phyloP scores from a whole-genome alignment of 2,113 vertebrate species.

The Cepphus grylle region DNA sequence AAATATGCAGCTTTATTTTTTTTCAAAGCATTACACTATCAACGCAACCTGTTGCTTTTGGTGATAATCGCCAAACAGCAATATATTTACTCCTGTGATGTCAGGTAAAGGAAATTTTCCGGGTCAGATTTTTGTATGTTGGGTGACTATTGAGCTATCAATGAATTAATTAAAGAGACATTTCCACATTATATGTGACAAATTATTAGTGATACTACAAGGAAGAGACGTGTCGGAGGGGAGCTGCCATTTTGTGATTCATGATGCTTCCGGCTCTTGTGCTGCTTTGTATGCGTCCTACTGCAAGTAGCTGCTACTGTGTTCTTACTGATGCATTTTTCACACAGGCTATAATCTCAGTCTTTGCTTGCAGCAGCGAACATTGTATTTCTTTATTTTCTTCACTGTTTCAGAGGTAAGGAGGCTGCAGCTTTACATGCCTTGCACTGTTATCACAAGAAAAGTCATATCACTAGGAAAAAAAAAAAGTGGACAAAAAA shows the following conservation, averaged over 20 bases:
- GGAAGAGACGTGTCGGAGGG: not conserved
- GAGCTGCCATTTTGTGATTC: not conserved
- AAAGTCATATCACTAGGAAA: not conserved
- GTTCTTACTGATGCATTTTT: not conserved
- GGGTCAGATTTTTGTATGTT: not conserved
- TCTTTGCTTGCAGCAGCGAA: not conserved
- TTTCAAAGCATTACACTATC: not conserved
- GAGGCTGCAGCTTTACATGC: not conserved
- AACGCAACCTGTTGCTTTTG: not conserved
- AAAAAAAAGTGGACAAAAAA: not conserved
- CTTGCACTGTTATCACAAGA: not conserved
- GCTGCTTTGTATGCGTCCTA: not conserved
- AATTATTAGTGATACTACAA: not conserved
- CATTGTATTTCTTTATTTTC: not conserved
- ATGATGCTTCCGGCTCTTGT: not conserved
- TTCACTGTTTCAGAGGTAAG: not conserved
- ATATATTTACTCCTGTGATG: not conserved
- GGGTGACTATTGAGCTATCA: not conserved
- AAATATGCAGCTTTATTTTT: not conserved
- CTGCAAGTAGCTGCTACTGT: not conserved
- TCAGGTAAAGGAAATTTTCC: not conserved
- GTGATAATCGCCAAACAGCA: not conserved
- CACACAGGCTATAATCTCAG: not conserved
- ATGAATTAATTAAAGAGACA: not conserved
- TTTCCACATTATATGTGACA: not conserved